phyloP scores from a whole-genome alignment of 2,888 invertebrate genomes.

The Sabatieria punctata region DNA sequence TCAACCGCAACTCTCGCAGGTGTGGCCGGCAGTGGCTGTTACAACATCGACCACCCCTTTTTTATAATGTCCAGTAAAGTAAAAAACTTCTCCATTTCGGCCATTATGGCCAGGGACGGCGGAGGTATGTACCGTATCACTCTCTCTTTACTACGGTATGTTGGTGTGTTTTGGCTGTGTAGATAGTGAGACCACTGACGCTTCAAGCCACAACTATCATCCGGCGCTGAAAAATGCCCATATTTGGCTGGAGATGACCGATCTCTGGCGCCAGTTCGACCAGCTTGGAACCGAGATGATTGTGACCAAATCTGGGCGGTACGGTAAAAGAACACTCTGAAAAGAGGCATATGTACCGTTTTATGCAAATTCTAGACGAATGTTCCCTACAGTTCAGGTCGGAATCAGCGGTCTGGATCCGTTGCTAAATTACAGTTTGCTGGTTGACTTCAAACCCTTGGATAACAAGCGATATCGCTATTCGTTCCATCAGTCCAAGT shows the following conservation, averaged over 20 bases:
- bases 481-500: constrained; percentile 92
- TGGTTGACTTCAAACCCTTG: constrained; percentile 83
- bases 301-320: constrained; percentile 89
- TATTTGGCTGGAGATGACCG: constrained; percentile 68
- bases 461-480: constrained; percentile 89
- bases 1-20: too few species aligned
- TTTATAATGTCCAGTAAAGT: too few species aligned
- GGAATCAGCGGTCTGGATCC: constrained; percentile 57
- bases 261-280: constrained; percentile 79
- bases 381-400: constrained; percentile 91
- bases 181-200: too few species aligned
- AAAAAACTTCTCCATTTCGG: too few species aligned
- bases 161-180: too few species aligned
- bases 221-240: not conserved
- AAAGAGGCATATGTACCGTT: not conserved
- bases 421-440: constrained; percentile 54
- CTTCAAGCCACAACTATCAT: too few species aligned
- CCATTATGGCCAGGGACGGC: too few species aligned
- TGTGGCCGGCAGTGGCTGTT: too few species aligned
- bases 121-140: too few species aligned
- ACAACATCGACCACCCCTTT: too few species aligned
- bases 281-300: constrained; percentile 81
- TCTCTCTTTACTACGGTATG: too few species aligned
- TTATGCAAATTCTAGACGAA: constrained; percentile 50
- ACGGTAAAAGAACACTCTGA: constrained; percentile 19